These are phyloP conservation scores for Leptodactylus fuscus DNA, from an alignment of 2,113 vertebrate genomes.

Conservation along the genomic window DNA sequence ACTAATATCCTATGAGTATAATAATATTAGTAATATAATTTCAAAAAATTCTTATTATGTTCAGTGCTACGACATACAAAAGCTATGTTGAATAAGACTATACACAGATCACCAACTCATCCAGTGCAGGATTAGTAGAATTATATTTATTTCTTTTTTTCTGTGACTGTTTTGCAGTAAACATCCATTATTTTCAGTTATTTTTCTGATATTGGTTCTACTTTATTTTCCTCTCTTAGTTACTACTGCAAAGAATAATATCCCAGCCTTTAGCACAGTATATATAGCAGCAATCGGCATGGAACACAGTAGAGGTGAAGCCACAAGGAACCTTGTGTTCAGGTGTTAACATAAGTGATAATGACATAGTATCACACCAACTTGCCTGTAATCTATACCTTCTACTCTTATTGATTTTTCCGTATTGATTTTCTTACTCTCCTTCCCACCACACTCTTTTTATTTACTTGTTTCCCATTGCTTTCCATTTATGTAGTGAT, in stretches of 20 bases:
- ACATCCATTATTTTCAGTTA: not conserved
- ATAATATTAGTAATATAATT: not conserved
- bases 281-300: not conserved
- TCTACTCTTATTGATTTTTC: constrained; percentile 33
- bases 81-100: too few relatives aligned
- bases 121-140: too few relatives aligned
- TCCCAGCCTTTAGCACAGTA: not conserved
- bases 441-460: not conserved
- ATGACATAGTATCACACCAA: constrained; percentile 39
- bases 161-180: not conserved
- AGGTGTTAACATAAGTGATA: constrained; percentile 41
- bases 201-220: not conserved
- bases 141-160: not conserved
- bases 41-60: not conserved
- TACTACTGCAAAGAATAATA: not conserved
- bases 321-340: not conserved
- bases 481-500: not conserved
- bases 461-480: constrained; percentile 9
- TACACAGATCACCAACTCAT: too few relatives aligned
- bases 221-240: not conserved
- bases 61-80: not conserved
- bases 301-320: constrained; percentile 1
- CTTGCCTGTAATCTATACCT: constrained; percentile 44
- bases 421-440: constrained; percentile 12
- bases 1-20: not conserved